Percentiles rank a stretch among this genome's conserved stretches.
These are phyloP conservation scores for Caloenas nicobarica DNA, from an alignment of 2,113 vertebrate species.

Conservation along the genomic window DNA sequence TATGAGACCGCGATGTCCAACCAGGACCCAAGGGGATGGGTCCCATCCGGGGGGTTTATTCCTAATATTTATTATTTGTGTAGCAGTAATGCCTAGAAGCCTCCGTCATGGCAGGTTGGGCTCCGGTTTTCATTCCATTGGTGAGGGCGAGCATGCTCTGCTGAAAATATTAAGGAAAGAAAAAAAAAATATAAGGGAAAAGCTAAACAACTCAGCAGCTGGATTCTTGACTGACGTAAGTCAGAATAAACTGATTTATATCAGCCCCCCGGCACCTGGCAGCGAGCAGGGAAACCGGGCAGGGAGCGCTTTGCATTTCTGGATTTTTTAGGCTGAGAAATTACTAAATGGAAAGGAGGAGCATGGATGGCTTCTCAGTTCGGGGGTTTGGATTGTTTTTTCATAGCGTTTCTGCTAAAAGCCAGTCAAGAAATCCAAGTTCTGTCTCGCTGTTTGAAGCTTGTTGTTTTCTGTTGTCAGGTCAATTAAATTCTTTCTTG, in stretches of 20 bases:
- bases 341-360: not conserved
- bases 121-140: slow-evolving; percentile 29
- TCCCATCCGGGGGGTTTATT: not conserved
- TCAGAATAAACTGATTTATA: not conserved
- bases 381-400: not conserved
- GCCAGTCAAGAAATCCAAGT: not conserved
- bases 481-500: not conserved
- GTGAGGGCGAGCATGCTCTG: not conserved
- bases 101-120: not conserved
- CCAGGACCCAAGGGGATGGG: not conserved
- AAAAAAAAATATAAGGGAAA: not conserved
- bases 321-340: not conserved
- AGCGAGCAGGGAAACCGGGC: not conserved
- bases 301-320: too few species aligned
- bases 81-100: not conserved
- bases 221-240: not conserved
- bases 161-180: not conserved
- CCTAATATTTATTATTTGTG: not conserved
- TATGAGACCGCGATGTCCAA: accelerated
- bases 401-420: not conserved
- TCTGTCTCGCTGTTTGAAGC: not conserved
- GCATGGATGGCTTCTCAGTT: accelerated
- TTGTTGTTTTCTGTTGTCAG: not conserved
- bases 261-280: not conserved
- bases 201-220: not conserved